Conservation (phyloP, 2,113 vertebrate species). For the Phodopus roborovskii region DNA sequence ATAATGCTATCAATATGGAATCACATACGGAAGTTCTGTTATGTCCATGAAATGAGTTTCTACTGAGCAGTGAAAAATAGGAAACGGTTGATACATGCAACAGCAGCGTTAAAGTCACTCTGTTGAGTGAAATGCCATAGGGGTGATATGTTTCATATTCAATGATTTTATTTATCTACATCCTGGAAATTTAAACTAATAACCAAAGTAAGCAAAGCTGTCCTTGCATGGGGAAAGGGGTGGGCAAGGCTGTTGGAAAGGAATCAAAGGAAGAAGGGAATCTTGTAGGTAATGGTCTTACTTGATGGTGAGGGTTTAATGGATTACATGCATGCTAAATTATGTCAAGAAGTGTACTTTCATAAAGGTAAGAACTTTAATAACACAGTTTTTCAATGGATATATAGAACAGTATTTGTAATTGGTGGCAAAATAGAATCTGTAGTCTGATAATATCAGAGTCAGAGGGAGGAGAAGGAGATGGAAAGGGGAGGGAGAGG, state of each 20-base stretch:
- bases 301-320: neutral
- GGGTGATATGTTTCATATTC: neutral
- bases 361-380: neutral
- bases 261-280: neutral
- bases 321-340: neutral
- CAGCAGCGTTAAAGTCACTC: neutral
- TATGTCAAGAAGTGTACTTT: neutral
- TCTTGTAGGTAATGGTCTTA: too few species aligned
- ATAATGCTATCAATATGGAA: neutral
- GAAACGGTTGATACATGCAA: neutral
- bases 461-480: neutral
- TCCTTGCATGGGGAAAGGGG: neutral
- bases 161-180: constrained; percentile 5
- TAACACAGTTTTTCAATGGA: neutral
- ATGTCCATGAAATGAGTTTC: neutral
- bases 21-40: too few species aligned
- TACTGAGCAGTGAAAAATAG: neutral
- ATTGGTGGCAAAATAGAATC: neutral
- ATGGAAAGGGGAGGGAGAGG: too few species aligned
- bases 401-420: neutral
- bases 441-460: neutral
- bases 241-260: rapidly evolving
- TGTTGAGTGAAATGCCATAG: neutral
- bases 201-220: neutral
- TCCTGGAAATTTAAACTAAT: neutral